These are phyloP conservation scores for Dioctria rufipes DNA, from an alignment of 2,888 invertebrate genomes.

Conservation along the genomic window DNA sequence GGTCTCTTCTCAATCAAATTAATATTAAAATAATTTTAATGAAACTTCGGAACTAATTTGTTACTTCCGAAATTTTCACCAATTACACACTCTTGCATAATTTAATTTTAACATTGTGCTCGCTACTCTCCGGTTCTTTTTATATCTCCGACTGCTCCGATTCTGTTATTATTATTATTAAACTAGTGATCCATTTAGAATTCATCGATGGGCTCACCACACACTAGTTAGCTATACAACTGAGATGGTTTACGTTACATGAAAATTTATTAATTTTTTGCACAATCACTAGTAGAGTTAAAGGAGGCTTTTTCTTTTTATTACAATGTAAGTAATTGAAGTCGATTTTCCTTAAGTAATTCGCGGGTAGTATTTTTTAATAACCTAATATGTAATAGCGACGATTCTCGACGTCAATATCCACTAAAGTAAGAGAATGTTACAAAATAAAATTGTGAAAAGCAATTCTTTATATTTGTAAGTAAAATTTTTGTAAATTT, in stretches of 20 bases:
- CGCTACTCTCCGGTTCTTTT: too few relatives aligned
- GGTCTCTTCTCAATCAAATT: too few relatives aligned
- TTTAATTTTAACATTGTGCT: too few relatives aligned
- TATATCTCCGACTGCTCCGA: too few relatives aligned
- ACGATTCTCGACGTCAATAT: conserved; percentile 6
- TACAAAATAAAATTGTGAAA: conserved; percentile 14
- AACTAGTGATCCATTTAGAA: too few relatives aligned
- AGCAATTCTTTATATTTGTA: conserved; percentile 14
- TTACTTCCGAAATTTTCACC: too few relatives aligned
- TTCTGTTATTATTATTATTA: too few relatives aligned
- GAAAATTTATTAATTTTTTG: neutral
- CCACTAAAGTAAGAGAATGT: conserved; percentile 24
- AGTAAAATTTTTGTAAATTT: conserved; percentile 13
- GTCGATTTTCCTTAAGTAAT: neutral
- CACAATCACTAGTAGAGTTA: neutral
- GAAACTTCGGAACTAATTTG: too few relatives aligned
- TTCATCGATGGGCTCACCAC: neutral
- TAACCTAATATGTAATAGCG: conserved; percentile 3
- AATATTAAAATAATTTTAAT: too few relatives aligned
- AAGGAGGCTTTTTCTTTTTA: too few relatives aligned
- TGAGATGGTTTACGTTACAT: neutral
- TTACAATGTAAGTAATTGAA: too few relatives aligned
- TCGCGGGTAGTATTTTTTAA: neutral
- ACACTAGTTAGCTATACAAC: neutral
- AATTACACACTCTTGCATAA: too few relatives aligned